Evolutionary conservation across 2,113 vertebrate genomes (phyloP), one percentile per base, ranked within the genome.

Genomic region (Phrynosoma platyrhinos): DNA sequence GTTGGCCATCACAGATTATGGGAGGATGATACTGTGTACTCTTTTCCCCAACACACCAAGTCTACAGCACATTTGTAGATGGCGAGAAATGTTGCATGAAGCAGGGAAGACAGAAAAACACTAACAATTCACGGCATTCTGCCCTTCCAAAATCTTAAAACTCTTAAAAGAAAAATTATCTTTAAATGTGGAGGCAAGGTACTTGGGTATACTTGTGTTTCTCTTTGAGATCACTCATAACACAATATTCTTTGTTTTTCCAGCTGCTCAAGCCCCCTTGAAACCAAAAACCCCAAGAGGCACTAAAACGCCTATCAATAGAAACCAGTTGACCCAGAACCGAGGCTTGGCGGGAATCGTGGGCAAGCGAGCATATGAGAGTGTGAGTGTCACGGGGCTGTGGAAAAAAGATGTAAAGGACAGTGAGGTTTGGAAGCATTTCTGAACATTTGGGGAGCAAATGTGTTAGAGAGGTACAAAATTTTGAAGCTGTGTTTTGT

Each of bases 281-380:
- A 99, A 98, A 95, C 97, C 98, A 89, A 98, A 98, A 96, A 98
- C 98, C 7, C 98, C 98, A 69, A 96, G 98, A 83, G 98, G 98
- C 83, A 97, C 97, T 75, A 98, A 98, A 3, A 98, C 98, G 0
- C 98, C 98, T 8, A 98, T 98, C 95, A 99, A 99, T 94, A 97
- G 98, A 88, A 99, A 98, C 94, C 98, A 98, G 95, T 96, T 97
- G 94, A 98, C 96, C 91, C 98, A 97, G 92, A 98, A 97, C n/a
- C 95, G 98, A 25, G 97, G 96, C 14, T 94, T 97, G 82, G 96
- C 97, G 5, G 96, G 97, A 91, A 96, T 99, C 58, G 96, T 98
- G 94, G 97, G 98, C 92, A 99, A 99, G 93, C 96, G 98, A 86
- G 96, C 97, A 90, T 98, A 97, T 18, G 98, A 98, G 72, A 97